These are phyloP conservation scores for Rhinopomastus cyanomelas DNA, from an alignment of 2,113 vertebrate species.

Conservation along the genomic window DNA sequence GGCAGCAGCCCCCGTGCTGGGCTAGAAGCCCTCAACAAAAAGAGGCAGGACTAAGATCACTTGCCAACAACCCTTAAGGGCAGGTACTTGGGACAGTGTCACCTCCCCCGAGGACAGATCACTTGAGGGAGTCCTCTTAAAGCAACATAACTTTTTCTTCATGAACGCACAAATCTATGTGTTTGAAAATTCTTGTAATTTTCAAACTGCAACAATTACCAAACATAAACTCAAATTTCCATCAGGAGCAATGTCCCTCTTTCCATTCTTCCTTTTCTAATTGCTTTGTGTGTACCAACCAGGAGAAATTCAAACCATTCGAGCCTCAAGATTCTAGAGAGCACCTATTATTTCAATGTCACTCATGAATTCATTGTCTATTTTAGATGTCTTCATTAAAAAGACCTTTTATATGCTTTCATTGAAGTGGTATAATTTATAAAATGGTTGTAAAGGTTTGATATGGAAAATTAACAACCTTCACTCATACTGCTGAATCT, in stretches of 20 bases:
- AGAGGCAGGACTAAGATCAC: too few species aligned
- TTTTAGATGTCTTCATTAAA: not conserved
- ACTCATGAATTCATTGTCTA: not conserved
- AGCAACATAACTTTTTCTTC: too few species aligned
- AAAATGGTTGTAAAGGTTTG: not conserved
- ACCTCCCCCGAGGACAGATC: too few species aligned
- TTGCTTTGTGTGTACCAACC: not conserved
- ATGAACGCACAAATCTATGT: too few species aligned
- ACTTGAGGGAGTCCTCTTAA: too few species aligned
- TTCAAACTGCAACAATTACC: too few species aligned
- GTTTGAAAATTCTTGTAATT: too few species aligned
- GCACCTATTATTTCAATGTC: not conserved
- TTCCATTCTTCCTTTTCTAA: not conserved
- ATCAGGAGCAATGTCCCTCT: not conserved
- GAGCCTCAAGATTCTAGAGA: not conserved
- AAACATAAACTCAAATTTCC: not conserved
- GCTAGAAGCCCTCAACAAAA: too few species aligned
- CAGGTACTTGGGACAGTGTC: too few species aligned
- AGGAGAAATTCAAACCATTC: not conserved
- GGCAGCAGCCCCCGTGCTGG: too few species aligned
- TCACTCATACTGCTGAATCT: not conserved
- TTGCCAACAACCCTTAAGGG: too few species aligned
- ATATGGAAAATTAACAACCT: not conserved
- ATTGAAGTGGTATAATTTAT: not conserved
- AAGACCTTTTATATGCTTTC: not conserved